Percentiles rank a stretch among this genome's conserved stretches.
Conservation (phyloP, 2,113 vertebrate species). For the Neoarius graeffei region DNA sequence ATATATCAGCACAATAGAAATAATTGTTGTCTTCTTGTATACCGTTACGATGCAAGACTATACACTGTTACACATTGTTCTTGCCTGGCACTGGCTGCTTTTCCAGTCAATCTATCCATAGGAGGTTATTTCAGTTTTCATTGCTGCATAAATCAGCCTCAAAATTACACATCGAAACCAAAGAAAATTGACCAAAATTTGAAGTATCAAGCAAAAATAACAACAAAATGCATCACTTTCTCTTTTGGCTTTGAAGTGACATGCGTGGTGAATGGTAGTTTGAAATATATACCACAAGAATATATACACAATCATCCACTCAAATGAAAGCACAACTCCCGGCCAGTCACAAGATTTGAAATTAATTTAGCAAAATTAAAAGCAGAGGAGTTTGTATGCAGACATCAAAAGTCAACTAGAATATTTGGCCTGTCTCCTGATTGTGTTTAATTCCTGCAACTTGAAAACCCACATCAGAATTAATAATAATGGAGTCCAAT, state of each 20-base stretch:
- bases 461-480: constrained; percentile 41
- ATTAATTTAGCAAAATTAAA: constrained; percentile 43
- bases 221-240: constrained; percentile 21
- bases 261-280: constrained; percentile 15
- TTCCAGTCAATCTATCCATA: constrained; percentile 15
- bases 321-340: constrained; percentile 35
- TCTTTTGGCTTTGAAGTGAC: constrained; percentile 4
- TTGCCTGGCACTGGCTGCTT: constrained; percentile 12
- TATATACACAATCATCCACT: constrained; percentile 26
- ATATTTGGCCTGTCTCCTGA: constrained; percentile 29
- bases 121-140: background rate
- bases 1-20: constrained; percentile 18
- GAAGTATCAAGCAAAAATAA: constrained; percentile 6
- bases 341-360: constrained; percentile 27
- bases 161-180: background rate
- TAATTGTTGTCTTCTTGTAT: constrained; percentile 7
- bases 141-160: background rate
- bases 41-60: background rate
- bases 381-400: constrained; percentile 23
- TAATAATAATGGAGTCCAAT: constrained; percentile 34
- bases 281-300: constrained; percentile 27
- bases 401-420: constrained; percentile 33
- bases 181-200: background rate
- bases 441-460: constrained; percentile 47
- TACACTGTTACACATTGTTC: constrained; percentile 12